These are phyloP conservation scores for Stenodera caucasica DNA, from an alignment of 2,888 invertebrate genomes.

Conservation along the genomic window DNA sequence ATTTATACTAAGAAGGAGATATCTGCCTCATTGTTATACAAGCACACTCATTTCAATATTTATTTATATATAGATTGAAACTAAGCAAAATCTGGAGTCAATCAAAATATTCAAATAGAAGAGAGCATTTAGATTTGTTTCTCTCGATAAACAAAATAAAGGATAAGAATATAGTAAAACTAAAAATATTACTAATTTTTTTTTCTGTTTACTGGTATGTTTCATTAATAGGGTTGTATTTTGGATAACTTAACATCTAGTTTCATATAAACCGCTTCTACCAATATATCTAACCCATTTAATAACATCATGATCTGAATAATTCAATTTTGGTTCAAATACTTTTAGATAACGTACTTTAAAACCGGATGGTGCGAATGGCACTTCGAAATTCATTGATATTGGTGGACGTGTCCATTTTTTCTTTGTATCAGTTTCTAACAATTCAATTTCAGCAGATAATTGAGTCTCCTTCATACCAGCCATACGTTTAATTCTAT, in stretches of 20 bases:
- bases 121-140: too few relatives aligned
- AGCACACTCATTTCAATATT: too few relatives aligned
- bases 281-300: constrained; percentile 99
- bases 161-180: too few relatives aligned
- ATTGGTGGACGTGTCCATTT: constrained; percentile 99
- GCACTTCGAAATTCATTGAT: constrained; percentile 99
- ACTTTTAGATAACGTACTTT: constrained; percentile 99
- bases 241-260: constrained; percentile 76
- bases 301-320: constrained; percentile 99
- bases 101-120: too few relatives aligned
- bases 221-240: background rate
- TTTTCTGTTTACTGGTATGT: background rate
- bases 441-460: constrained; percentile 97
- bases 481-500: constrained; percentile 86
- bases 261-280: constrained; percentile 98
- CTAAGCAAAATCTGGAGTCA: too few relatives aligned
- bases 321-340: constrained; percentile 99
- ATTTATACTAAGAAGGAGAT: too few relatives aligned
- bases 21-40: too few relatives aligned
- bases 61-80: too few relatives aligned
- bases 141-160: too few relatives aligned
- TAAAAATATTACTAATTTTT: too few relatives aligned
- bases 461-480: constrained; percentile 99
- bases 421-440: constrained; percentile 98
- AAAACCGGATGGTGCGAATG: constrained; percentile 99